Conservation (phyloP, 2,797 vertebrate species). For the Odontamblyopus lacepedii region DNA sequence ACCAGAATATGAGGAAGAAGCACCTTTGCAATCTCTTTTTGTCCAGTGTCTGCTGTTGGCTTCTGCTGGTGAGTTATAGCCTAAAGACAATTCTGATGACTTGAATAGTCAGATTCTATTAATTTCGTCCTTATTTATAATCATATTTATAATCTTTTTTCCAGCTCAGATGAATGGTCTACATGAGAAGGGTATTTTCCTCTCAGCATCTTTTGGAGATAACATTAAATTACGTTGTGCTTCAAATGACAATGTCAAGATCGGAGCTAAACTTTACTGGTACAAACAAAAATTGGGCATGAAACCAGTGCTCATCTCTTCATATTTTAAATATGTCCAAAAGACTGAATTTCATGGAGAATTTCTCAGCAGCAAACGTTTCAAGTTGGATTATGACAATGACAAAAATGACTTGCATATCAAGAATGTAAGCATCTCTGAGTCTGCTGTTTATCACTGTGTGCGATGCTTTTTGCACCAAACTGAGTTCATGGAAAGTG, state of each 20-base stretch:
- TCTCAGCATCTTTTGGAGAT: neutral
- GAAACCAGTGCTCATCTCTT: slow-evolving; percentile 26
- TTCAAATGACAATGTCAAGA: neutral
- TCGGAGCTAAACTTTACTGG: slow-evolving; percentile 16
- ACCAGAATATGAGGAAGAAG: neutral
- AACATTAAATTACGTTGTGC: neutral
- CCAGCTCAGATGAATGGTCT: neutral
- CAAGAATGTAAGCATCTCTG: slow-evolving; percentile 18
- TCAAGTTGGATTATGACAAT: neutral
- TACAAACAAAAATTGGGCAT: slow-evolving; percentile 37
- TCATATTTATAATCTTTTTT: neutral
- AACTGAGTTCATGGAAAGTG: neutral
- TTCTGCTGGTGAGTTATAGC: neutral
- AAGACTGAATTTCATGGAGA: neutral
- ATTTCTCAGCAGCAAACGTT: slow-evolving; percentile 17
- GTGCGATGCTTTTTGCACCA: neutral
- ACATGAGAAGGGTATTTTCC: neutral
- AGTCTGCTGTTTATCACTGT: slow-evolving; percentile 45
- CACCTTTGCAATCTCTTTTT: neutral
- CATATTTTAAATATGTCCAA: neutral
- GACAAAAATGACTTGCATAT: slow-evolving; percentile 32
- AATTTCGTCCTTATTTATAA: neutral
- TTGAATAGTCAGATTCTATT: neutral
- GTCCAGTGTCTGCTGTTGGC: neutral
- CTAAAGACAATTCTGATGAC: neutral